A percentile compares a stretch with the other conserved stretches of the same genome.
Evolutionary conservation across 2,113 vertebrate genomes (phyloP).

Genomic region (Varanus salvator): DNA sequence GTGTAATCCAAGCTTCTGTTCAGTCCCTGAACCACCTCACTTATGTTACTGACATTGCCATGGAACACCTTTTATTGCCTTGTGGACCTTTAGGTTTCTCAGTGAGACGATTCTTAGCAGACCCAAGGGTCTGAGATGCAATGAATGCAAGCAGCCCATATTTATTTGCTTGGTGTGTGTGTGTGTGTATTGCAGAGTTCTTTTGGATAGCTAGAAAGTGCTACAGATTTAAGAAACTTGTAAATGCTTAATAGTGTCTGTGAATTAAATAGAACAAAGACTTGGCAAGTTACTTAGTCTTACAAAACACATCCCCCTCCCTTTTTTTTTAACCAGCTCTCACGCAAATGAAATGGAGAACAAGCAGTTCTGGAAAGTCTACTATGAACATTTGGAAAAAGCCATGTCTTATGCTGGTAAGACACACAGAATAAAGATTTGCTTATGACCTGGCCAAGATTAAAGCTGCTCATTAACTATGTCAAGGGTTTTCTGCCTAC

Average conservation of each 20-base stretch:
- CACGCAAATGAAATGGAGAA: slow-evolving; percentile 95
- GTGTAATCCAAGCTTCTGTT: not conserved
- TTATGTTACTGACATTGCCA: not conserved
- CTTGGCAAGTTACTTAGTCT: not conserved
- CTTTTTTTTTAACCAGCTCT: slow-evolving; percentile 78
- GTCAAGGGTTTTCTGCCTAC: not conserved
- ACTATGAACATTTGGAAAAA: slow-evolving; percentile 89
- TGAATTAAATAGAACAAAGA: not conserved
- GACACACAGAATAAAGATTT: not conserved
- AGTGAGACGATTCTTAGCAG: not conserved
- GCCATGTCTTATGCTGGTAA: slow-evolving; percentile 84
- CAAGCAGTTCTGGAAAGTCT: slow-evolving; percentile 94
- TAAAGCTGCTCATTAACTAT: slow-evolving; percentile 1
- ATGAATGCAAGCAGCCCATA: too few relatives aligned
- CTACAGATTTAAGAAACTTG: not conserved
- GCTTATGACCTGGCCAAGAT: not conserved
- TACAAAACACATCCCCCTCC: not conserved
- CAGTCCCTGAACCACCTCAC: too few relatives aligned
- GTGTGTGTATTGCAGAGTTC: not conserved
- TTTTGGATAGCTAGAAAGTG: not conserved
- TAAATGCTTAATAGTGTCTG: not conserved
- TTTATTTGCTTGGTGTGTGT: too few relatives aligned
- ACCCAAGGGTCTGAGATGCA: too few relatives aligned
- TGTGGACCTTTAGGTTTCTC: not conserved
- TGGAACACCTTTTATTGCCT: not conserved